These are phyloP conservation scores for Pangasianodon hypophthalmus DNA, from an alignment of 2,113 vertebrate genomes.

Conservation along the genomic window DNA sequence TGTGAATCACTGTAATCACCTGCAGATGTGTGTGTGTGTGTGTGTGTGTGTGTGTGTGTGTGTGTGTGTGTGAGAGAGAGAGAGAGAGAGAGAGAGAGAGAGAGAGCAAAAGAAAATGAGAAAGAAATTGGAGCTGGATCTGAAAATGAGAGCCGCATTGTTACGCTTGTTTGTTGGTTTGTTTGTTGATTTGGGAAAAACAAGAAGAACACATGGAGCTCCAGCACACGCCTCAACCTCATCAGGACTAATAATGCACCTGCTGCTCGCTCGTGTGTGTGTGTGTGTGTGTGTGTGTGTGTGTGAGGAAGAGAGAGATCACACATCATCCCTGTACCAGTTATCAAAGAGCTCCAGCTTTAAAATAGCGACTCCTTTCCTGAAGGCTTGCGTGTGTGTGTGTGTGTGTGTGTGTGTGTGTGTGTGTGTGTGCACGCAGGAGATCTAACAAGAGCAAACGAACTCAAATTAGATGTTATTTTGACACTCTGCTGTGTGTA, in stretches of 20 bases:
- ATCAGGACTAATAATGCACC: conserved; percentile 28
- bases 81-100: not conserved
- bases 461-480: not conserved
- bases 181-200: conserved; percentile 35
- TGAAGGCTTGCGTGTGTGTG: not conserved
- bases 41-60: conserved; percentile 12
- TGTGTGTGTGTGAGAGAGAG: conserved; percentile 2
- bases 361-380: not conserved
- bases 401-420: not conserved
- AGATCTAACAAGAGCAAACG: not conserved
- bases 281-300: conserved; percentile 7
- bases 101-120: conserved; percentile 11
- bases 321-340: not conserved
- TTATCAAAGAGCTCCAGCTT: not conserved
- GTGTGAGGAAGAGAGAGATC: not conserved
- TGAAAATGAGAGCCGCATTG: conserved; percentile 31
- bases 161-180: conserved; percentile 41
- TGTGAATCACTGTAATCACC: conserved; percentile 16
- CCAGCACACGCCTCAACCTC: not conserved
- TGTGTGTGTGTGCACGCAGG: not conserved
- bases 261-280: not conserved
- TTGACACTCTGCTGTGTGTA: not conserved
- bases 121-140: conserved; percentile 28
- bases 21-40: conserved; percentile 23
- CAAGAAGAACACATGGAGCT: conserved; percentile 1